Evolutionary conservation across 2,113 vertebrate species (phyloP).

Genomic region (Nibea coibor): DNA sequence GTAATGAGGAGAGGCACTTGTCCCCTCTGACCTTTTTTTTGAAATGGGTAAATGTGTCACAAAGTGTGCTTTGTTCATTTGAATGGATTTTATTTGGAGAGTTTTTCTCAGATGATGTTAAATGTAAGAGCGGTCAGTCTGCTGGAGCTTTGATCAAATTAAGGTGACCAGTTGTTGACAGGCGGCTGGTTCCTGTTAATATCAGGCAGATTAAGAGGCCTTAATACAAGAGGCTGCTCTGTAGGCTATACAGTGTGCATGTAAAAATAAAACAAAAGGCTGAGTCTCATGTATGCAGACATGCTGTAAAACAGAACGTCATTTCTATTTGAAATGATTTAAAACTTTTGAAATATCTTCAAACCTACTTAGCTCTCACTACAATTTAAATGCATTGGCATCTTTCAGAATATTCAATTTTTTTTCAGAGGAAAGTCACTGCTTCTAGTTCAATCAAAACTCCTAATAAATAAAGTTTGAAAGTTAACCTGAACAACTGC

Average conservation of each 20-base stretch:
- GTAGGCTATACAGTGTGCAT: background rate
- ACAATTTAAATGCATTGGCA: background rate
- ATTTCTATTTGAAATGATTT: background rate
- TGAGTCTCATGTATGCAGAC: background rate
- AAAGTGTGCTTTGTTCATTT: background rate
- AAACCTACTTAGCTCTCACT: background rate
- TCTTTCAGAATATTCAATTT: background rate
- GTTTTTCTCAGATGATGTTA: background rate
- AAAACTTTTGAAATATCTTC: background rate
- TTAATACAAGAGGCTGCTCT: conserved; percentile 38
- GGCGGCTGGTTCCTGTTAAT: background rate
- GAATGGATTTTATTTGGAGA: background rate
- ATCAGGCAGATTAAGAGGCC: conserved; percentile 31
- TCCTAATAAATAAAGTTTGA: background rate
- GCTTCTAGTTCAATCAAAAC: background rate
- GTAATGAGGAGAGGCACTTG: background rate
- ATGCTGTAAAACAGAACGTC: background rate
- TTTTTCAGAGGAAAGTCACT: background rate
- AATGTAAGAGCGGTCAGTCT: background rate
- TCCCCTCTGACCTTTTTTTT: background rate
- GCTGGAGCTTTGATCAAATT: background rate
- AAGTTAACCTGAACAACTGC: background rate
- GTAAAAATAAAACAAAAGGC: background rate
- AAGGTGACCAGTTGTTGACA: conserved; percentile 10
- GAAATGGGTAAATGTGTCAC: background rate